Conservation (phyloP, 1,140 invertebrate species). For the Plectrocnemia conspersa region DNA sequence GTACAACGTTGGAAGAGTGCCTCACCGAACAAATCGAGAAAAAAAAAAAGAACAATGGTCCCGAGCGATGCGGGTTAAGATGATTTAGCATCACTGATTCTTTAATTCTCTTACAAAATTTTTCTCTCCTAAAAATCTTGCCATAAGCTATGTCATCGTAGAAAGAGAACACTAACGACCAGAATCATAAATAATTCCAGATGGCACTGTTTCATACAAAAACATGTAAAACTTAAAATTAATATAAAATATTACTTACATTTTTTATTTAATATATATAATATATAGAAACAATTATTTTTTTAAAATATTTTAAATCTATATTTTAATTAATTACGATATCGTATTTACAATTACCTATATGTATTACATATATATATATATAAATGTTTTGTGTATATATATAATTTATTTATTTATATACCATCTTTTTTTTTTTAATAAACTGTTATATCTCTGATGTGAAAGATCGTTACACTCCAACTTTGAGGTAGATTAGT, state of each 20-base stretch:
- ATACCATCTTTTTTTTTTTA: slow-evolving; percentile 15
- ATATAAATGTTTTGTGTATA: not conserved
- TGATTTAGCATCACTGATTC: slow-evolving; percentile 6
- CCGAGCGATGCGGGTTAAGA: not conserved
- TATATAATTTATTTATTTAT: slow-evolving; percentile 16
- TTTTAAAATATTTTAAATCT: slow-evolving; percentile 22
- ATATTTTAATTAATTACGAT: slow-evolving; percentile 22
- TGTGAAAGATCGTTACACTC: slow-evolving; percentile 9
- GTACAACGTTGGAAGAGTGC: too few species aligned
- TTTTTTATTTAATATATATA: too few species aligned
- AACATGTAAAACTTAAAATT: slow-evolving; percentile 16
- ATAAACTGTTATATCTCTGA: slow-evolving; percentile 12
- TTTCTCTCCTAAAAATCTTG: too few species aligned
- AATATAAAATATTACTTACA: slow-evolving; percentile 26
- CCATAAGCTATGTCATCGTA: slow-evolving; percentile 5
- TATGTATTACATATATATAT: slow-evolving; percentile 9
- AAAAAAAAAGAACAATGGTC: not conserved
- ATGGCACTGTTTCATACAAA: slow-evolving; percentile 15
- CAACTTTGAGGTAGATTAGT: slow-evolving; percentile 19
- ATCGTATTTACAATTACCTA: slow-evolving; percentile 31
- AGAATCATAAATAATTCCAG: not conserved
- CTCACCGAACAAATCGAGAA: slow-evolving; percentile 8
- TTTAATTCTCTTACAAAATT: slow-evolving; percentile 9
- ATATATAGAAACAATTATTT: slow-evolving; percentile 22
- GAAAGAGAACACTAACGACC: too few species aligned